Evolutionary conservation across 37 sponge, comb jelly and placozoan species (phyloP), one percentile per base, ranked within the genome.

Genomic region (Oscarella lobularis): DNA sequence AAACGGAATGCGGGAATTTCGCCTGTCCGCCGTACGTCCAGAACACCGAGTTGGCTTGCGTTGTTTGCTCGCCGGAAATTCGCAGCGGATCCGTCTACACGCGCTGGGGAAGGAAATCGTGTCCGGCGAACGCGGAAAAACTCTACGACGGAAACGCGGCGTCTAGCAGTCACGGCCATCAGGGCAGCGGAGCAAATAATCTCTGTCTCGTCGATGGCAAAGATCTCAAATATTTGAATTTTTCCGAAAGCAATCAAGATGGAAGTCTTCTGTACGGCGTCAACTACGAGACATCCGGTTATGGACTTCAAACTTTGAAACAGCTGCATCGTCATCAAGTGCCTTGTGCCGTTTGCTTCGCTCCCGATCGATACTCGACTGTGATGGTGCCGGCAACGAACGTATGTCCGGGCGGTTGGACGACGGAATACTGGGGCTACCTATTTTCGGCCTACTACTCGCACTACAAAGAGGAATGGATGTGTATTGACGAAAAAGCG

Each of bases 51-150:
- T 48, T 48, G 60, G 20, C 60, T 27, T 48, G 60, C 20, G 60
- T 48, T 20, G 60, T 48, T 48, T 48, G 60, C 20, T 48, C 60
- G 9, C 60, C 60, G 20, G 14, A 27, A 48, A 48, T 20, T 20
- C 60, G 60, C 60, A 48, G 60, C 60, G 60, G 60, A 9, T 27
- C 14, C 60, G 60, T 48, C 14, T 48, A 48, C 60, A 48, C 60
- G 9, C 60, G 60, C 60, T 48, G 60, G 60, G 60, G 60, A 48
- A 48, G 60, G 20, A 48, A 48, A 20, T 48, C 60, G 60, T 48
- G 60, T 20, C 60, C 60, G 9, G 9, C 60, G 9, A 20, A 20
- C 14, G 9, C 60, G 9, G 20, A 48, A 27, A 9, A 27, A 27
- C 9, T 48, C 20, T 20, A 48, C 20, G 9, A 27, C 20, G 60